Evolutionary conservation across 1,140 invertebrate genomes (phyloP).

Genomic region (Thereuonema tuberculata): DNA sequence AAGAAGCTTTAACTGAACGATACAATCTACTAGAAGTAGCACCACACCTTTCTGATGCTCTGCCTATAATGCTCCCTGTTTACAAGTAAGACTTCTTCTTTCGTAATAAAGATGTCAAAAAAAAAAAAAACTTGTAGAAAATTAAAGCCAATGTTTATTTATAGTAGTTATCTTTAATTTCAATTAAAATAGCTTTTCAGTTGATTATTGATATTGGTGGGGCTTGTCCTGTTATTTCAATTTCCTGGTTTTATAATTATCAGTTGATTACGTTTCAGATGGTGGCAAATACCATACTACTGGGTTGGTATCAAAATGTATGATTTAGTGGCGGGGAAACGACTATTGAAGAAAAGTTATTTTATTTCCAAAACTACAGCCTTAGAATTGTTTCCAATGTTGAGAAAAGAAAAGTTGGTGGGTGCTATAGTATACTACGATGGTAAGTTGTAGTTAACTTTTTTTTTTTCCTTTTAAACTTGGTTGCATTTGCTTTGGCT

Average conservation of each 20-base stretch:
- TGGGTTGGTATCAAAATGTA: constrained; percentile 99
- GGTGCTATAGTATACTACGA: constrained; percentile 99
- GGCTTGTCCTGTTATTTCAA: too few relatives aligned
- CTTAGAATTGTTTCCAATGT: constrained; percentile 94
- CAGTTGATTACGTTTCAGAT: constrained; percentile 46
- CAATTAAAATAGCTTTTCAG: too few relatives aligned
- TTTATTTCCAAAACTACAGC: constrained; percentile 84
- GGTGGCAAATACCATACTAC: constrained; percentile 98
- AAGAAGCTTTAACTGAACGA: constrained; percentile 90
- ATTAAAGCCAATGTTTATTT: too few relatives aligned
- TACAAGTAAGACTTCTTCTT: constrained; percentile 59
- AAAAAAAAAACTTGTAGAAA: neutral
- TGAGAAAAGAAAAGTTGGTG: constrained; percentile 74
- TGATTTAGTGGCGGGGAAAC: constrained; percentile 88
- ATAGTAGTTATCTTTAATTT: too few relatives aligned
- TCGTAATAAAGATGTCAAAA: neutral
- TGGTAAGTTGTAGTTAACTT: constrained; percentile 43
- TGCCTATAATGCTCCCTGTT: constrained; percentile 97
- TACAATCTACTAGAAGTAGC: constrained; percentile 88
- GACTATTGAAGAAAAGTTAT: constrained; percentile 91
- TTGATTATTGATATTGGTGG: too few relatives aligned
- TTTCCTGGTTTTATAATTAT: too few relatives aligned
- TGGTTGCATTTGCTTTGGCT: neutral
- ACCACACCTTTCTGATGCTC: constrained; percentile 87
- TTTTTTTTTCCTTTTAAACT: constrained; percentile 2